Evolutionary conservation across 1,140 invertebrate species (phyloP).

Genomic region (Zaprionus tsacasi): DNA sequence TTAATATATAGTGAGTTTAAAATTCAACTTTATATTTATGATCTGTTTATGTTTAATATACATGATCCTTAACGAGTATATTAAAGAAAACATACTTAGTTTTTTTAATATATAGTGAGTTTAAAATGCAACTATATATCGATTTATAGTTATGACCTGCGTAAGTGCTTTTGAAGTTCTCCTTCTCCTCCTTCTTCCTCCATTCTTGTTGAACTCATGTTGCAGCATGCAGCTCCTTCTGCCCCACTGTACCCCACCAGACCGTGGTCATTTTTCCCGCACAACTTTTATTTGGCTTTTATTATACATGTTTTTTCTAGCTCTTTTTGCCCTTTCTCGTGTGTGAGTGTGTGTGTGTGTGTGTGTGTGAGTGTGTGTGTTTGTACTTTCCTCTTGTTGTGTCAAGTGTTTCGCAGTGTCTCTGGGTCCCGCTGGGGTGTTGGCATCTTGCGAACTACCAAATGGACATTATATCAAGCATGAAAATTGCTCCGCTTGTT

Average conservation of each 20-base stretch:
- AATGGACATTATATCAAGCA: conserved; percentile 63
- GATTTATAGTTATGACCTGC: neutral
- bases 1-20: neutral
- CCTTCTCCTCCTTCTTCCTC: neutral
- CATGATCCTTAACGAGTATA: no score
- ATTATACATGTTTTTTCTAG: conserved; percentile 25
- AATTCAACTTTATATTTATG: neutral
- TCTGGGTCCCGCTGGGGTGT: conserved; percentile 34
- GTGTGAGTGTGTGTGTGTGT: no score
- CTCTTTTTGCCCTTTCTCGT: conserved; percentile 20
- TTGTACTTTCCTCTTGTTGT: conserved; percentile 18
- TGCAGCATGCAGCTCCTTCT: neutral
- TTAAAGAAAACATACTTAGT: no score
- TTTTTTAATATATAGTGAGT: neutral
- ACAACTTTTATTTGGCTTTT: conserved; percentile 3
- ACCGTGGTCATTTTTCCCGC: neutral
- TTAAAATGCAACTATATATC: neutral
- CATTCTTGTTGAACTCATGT: neutral
- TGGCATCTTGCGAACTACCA: conserved; percentile 51
- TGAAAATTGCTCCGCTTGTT: conserved; percentile 64
- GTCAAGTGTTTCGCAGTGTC: conserved; percentile 33
- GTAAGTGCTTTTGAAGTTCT: neutral
- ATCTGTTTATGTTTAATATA: neutral
- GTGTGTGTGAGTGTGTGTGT: neutral
- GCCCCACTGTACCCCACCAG: neutral